Conservation (phyloP, 2,888 invertebrate genomes). For the Tribolium freemani region DNA sequence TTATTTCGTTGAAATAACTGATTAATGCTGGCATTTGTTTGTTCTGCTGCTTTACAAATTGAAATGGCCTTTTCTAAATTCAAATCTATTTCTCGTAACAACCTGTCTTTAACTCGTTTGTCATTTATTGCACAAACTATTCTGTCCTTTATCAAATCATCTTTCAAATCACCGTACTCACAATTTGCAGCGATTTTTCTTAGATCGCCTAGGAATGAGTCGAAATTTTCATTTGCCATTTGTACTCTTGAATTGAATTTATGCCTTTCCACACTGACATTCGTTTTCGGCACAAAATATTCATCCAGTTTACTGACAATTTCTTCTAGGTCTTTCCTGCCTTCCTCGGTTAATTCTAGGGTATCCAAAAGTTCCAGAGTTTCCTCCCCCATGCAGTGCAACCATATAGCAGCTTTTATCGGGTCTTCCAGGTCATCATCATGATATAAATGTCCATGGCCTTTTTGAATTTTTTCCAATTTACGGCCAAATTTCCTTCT, state of each 20-base stretch:
- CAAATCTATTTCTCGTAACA: slow-evolving; percentile 19
- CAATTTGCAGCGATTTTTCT: slow-evolving; percentile 30
- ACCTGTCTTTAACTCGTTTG: slow-evolving; percentile 13
- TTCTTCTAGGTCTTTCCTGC: slow-evolving; percentile 42
- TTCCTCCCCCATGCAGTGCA: slow-evolving; percentile 50
- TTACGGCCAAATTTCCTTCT: slow-evolving; percentile 40
- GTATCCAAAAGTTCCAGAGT: slow-evolving; percentile 49
- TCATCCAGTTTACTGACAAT: slow-evolving; percentile 32
- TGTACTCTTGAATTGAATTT: slow-evolving; percentile 6
- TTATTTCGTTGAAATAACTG: background rate
- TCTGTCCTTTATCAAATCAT: slow-evolving; percentile 20
- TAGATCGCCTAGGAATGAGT: slow-evolving; percentile 25
- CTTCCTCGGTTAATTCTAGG: slow-evolving; percentile 45
- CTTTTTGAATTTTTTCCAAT: slow-evolving; percentile 48
- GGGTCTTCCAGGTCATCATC: slow-evolving; percentile 38
- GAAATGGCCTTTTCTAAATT: background rate
- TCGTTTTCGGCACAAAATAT: slow-evolving; percentile 30
- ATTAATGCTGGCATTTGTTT: too few species aligned
- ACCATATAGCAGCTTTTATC: slow-evolving; percentile 40
- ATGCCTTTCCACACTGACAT: slow-evolving; percentile 7
- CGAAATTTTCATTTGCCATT: slow-evolving; percentile 13
- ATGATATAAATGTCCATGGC: slow-evolving; percentile 47
- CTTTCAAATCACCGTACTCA: slow-evolving; percentile 15
- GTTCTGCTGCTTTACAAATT: slow-evolving; percentile 2
- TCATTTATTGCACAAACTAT: slow-evolving; percentile 23